These are phyloP conservation scores for Morpho helenor DNA, from an alignment of 2,888 invertebrate genomes.

Conservation along the genomic window DNA sequence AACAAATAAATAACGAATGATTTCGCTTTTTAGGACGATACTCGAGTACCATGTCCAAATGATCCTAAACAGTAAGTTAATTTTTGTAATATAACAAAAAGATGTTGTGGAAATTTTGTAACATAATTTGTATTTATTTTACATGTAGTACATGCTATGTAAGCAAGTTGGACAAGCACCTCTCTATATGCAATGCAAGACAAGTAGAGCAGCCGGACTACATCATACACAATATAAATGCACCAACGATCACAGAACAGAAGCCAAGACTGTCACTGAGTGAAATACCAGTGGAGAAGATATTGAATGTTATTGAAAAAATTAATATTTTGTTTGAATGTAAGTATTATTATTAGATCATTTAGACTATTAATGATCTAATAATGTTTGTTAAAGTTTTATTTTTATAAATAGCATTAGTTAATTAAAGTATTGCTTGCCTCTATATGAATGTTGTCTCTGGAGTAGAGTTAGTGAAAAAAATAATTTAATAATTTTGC, in stretches of 20 bases:
- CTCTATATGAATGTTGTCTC: no score
- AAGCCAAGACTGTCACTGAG: slow-evolving; percentile 44
- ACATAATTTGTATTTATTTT: neutral
- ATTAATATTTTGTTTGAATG: slow-evolving; percentile 61
- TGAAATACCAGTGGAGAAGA: slow-evolving; percentile 42
- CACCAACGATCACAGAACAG: slow-evolving; percentile 36
- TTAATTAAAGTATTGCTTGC: no score
- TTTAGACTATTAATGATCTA: no score
- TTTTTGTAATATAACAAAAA: no score
- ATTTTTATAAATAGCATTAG: no score
- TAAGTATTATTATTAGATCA: slow-evolving; percentile 36
- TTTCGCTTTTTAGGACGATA: slow-evolving; percentile 48
- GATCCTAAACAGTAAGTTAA: slow-evolving; percentile 84
- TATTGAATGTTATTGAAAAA: slow-evolving; percentile 55
- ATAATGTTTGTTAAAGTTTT: no score
- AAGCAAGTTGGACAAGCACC: slow-evolving; percentile 83
- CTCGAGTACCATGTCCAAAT: slow-evolving; percentile 84
- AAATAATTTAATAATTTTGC: no score
- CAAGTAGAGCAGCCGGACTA: slow-evolving; percentile 70
- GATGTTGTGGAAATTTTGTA: no score
- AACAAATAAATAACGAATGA: neutral
- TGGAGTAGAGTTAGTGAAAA: no score
- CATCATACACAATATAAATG: slow-evolving; percentile 74
- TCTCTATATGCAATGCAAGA: slow-evolving; percentile 86
- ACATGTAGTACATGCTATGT: slow-evolving; percentile 80